Base-by-base conservation (phyloP, 37 sponge, comb jelly and placozoan genomes). In the Crambe crambe region DNA sequence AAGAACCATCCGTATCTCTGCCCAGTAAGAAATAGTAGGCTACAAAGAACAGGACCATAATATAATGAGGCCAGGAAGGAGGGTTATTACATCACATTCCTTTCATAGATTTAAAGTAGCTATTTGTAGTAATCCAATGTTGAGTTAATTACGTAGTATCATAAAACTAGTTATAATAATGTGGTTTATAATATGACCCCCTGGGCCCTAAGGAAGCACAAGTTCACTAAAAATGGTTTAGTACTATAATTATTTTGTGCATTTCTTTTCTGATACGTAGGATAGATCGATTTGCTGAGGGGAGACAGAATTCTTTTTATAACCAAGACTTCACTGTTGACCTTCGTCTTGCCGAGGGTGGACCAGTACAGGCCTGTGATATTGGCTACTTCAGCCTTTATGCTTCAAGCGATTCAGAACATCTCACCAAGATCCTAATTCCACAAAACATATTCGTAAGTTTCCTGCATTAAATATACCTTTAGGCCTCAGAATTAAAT, bases 361-460 rank as follows among this genome's bases (percentile, higher is more conserved):
- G 42, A 18, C 21, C 4, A 9, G 74, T 74, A 35, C n/a, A 56
- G 23, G 72, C 63, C 20, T 66, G 69, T 40, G 57, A 83, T 29
- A 40, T 83, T 3, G 75, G 47, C 30, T 63, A 32, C 37, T 83
- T 83, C 68, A 83, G 75, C 37, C 30, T 83, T 36, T 83, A 74
- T 74, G 65, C 65, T 37, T 37, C 32, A 40, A 12, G 21, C 3
- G 56, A 35, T 4, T 15, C 18, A 3, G 36, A 37, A 2, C 39
- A 56, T 23, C 74, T 83, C 29, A 65, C 83, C 26, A 36, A 42
- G 36, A 59, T 83, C 27, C 43, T 66, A 6, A 64, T 83, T 67
- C 75, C 83, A 22, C 29, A 23, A 23, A 32, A 37, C 3, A 37
- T 77, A 34, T 77, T 77, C n/a, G n/a, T n/a, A n/a, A 57, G 74